Evolutionary conservation across 1,140 invertebrate species (phyloP), one percentile per base, ranked within the genome.

Genomic region (Megalonaias nervosa): DNA sequence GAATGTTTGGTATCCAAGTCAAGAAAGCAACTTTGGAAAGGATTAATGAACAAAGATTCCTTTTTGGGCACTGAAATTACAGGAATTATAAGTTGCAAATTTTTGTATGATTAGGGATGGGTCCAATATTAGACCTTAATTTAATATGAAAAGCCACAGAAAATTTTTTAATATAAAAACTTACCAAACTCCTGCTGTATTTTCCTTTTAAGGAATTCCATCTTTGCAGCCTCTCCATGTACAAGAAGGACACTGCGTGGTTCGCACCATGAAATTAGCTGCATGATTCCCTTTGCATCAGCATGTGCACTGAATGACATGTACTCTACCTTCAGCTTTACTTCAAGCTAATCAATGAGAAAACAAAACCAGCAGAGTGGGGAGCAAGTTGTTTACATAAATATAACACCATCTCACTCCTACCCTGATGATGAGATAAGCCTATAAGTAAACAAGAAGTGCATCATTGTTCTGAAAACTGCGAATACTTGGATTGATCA

Each of bases 241-340:
- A 99, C 99, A 12, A 99, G 92, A 91, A 99, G 94, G 0, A 99
- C 98, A 92, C 99, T 99, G 86, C 95, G 94, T 0, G 99, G 98
- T 89, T 99, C 97, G 91, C 98, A 99, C 87, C 99, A 97, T 82
- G 98, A 95, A 82, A 99, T 99, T 9, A 99, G 92, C 90, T 99
- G 98, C 97, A 99, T 99, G 56, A 99, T 99, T 55, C 98, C 98
- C 92, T 99, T 99, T 17, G 99, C 98, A 93, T 99, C 99, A 14
- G 99, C 99, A 92, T 99, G 99, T 5, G 99, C 99, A 79, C 97
- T 99, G 91, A 99, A 99, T 15, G 98, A 99, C 97, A 99, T 98
- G 89, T 99, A 99, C 91, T 99, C 96, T 5, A 99, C 98, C 65
- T 96, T 94, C 94, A 99, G 95, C 93, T 99, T 99, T 0, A 99